A percentile compares a stretch with the other conserved stretches of the same genome.
Conservation (phyloP, 2,797 vertebrate species). For the Leucoraja ocellata region DNA sequence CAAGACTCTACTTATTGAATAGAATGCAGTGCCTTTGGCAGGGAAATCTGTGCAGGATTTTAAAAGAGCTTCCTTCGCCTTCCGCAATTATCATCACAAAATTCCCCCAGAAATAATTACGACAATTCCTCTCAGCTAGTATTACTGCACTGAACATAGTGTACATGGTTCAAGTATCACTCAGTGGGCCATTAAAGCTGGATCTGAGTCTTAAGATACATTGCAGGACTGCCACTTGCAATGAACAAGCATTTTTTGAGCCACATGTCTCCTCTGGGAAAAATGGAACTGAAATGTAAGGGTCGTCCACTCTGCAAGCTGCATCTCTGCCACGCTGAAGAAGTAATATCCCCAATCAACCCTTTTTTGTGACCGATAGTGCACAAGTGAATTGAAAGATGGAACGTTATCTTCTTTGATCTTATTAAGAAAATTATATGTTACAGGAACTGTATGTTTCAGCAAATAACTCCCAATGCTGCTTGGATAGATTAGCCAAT, state of each 20-base stretch:
- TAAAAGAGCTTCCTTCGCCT: not conserved
- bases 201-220: not conserved
- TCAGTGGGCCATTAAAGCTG: not conserved
- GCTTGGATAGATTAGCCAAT: not conserved
- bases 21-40: not conserved
- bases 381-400: not conserved
- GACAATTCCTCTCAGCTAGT: not conserved
- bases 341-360: not conserved
- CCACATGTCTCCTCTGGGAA: no score
- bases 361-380: not conserved
- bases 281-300: not conserved
- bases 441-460: not conserved
- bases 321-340: not conserved
- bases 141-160: not conserved
- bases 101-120: not conserved
- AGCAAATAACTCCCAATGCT: not conserved
- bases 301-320: not conserved
- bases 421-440: not conserved
- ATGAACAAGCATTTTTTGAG: not conserved
- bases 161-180: not conserved
- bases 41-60: not conserved
- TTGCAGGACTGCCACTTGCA: not conserved
- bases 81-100: no score
- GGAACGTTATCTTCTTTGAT: not conserved
- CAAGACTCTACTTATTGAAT: not conserved